phyloP scores from a whole-genome alignment of 2,888 invertebrate species.

The Agrochola litura region DNA sequence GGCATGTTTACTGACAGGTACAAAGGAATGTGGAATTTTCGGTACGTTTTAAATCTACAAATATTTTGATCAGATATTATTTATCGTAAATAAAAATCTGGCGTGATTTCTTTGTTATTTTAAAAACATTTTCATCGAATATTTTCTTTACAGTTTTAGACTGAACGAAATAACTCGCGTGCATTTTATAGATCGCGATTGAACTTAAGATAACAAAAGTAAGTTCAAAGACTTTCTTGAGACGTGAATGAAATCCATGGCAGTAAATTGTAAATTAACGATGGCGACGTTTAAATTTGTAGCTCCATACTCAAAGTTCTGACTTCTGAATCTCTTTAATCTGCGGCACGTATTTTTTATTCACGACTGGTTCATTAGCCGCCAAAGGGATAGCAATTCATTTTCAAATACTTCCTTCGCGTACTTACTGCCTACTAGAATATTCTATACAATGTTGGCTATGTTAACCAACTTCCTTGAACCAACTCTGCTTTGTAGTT shows the following conservation, averaged over 20 bases:
- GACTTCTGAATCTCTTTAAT: conserved; percentile 57
- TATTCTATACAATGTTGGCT: conserved; percentile 36
- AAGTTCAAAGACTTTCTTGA: conserved; percentile 48
- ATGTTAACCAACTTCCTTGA: conserved; percentile 35
- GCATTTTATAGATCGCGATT: conserved; percentile 34
- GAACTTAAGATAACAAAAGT: conserved; percentile 25
- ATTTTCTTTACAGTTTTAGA: conserved; percentile 32
- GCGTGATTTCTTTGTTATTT: conserved; percentile 21
- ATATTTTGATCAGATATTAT: conserved; percentile 34
- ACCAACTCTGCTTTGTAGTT: conserved; percentile 17
- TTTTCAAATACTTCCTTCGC: conserved; percentile 39
- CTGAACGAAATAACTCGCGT: conserved; percentile 25
- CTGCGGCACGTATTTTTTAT: conserved; percentile 58
- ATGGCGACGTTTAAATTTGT: conserved; percentile 45
- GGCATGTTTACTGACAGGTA: conserved; percentile 23
- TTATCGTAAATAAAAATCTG: conserved; percentile 23
- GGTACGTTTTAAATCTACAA: neutral
- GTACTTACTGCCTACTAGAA: conserved; percentile 23
- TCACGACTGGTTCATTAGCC: conserved; percentile 56
- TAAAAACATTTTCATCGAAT: conserved; percentile 16
- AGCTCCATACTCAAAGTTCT: conserved; percentile 41
- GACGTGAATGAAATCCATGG: conserved; percentile 19
- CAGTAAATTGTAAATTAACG: conserved; percentile 54
- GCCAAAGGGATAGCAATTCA: conserved; percentile 30
- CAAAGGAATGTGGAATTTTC: neutral